Evolutionary conservation across 2,888 invertebrate species (phyloP).

Genomic region (Shargacucullia verbasci): DNA sequence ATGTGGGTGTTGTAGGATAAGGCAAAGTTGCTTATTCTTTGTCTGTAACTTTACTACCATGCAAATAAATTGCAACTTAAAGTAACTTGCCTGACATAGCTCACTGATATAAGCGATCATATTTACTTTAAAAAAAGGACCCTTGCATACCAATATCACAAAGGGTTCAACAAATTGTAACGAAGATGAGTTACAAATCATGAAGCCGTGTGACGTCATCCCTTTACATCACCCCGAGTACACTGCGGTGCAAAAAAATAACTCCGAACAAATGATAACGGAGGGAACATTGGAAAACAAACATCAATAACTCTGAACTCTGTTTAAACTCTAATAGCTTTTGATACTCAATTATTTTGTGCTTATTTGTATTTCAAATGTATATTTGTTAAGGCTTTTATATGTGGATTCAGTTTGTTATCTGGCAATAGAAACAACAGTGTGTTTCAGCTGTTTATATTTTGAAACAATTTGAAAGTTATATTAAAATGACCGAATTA

Average conservation of each 20-base stretch:
- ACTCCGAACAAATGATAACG: slow-evolving; percentile 47
- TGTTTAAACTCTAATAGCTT: slow-evolving; percentile 57
- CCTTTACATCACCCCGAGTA: slow-evolving; percentile 38
- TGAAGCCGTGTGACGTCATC: slow-evolving; percentile 40
- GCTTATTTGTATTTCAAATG: slow-evolving; percentile 35
- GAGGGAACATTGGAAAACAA: slow-evolving; percentile 56
- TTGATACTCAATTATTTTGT: slow-evolving; percentile 56
- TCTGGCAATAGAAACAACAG: slow-evolving; percentile 7
- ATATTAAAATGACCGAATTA: too few species aligned
- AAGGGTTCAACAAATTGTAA: slow-evolving; percentile 43
- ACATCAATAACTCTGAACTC: slow-evolving; percentile 51
- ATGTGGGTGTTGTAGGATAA: too few species aligned
- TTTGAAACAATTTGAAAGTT: too few species aligned
- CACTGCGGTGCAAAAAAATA: slow-evolving; percentile 42
- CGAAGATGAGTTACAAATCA: slow-evolving; percentile 51
- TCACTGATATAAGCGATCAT: slow-evolving; percentile 38
- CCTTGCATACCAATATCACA: slow-evolving; percentile 38
- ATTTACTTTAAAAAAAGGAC: slow-evolving; percentile 20
- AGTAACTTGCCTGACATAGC: too few species aligned
- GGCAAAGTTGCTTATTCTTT: too few species aligned
- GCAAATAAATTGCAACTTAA: too few species aligned
- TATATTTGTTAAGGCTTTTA: slow-evolving; percentile 26
- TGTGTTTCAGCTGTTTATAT: neutral
- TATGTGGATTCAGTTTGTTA: slow-evolving; percentile 23
- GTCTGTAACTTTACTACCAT: too few species aligned